Conservation (phyloP, 2,113 vertebrate species). For the Bos javanicus region DNA sequence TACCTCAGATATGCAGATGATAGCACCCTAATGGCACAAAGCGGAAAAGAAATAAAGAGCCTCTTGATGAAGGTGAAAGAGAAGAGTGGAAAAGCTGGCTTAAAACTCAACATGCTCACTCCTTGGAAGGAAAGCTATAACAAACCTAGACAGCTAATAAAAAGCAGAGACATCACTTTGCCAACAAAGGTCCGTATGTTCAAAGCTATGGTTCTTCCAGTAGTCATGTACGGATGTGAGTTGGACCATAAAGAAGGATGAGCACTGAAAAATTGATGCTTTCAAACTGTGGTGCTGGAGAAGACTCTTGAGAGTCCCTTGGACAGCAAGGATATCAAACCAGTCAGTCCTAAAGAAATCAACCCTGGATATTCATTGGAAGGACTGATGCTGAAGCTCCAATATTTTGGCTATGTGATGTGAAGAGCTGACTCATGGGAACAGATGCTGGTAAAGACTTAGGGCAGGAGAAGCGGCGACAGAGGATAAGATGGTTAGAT, state of each 20-base stretch:
- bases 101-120: not conserved
- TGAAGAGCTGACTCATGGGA: not conserved
- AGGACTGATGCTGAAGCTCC: not conserved
- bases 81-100: not conserved
- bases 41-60: not conserved
- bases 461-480: not conserved
- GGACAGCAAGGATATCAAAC: not conserved
- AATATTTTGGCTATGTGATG: not conserved
- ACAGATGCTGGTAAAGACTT: not conserved
- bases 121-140: not conserved
- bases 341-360: not conserved
- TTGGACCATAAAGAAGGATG: not conserved
- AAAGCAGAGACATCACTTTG: not conserved
- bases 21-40: not conserved
- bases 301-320: not conserved
- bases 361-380: not conserved
- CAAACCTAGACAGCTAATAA: not conserved
- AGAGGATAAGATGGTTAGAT: not conserved
- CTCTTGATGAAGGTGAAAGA: not conserved
- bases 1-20: not conserved
- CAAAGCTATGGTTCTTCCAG: not conserved
- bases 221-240: not conserved
- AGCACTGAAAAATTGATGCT: not conserved
- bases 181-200: not conserved
- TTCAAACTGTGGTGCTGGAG: not conserved